Evolutionary conservation across 2,797 vertebrate genomes (phyloP), one percentile per base, ranked within the genome.

Genomic region (Sebastiscus albofasciatus): DNA sequence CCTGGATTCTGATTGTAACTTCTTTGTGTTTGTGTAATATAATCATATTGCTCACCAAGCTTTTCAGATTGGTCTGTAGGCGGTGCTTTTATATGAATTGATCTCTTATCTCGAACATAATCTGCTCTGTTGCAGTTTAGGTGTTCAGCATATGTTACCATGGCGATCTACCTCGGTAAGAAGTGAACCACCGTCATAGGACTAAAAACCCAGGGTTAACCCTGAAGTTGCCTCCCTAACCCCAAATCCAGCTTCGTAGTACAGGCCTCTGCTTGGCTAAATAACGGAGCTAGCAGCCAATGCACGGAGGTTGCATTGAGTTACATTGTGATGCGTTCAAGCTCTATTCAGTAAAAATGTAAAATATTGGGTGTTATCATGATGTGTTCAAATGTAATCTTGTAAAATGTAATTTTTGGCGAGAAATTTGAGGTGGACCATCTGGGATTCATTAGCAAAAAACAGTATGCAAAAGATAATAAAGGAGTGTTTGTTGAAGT

Each of bases 351-450:
- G 39, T 42, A 42, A 6, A 42, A 42, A 42, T 42, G 0, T 14
- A 6, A 42, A 42, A 42, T 6, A 42, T 42, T 42, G 39, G 14
- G 39, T 3, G 13, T 42, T 16, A 42, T 42, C 16, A 42, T 42
- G 14, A 42, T 42, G 39, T 42, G 0, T 42, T 16, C 39, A 42
- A 42, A 16, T 42, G 39, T 42, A 42, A 42, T 42, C 0, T 42
- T 42, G 39, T 42, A 42, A 42, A 42, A 42, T 42, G 0, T 42
- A 16, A 14, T 42, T 42, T 42, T 3, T 42, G 39, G 13, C 39
- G 0, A 42, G 39, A 42, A 42, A 16, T 0, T 0, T 42, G 39
- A 16, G 39, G 0, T 42, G 39, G 39, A 16, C 0, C 13, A 42
- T 42, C 13, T 0, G 13, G 36, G 36, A 39, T 39, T 39, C 2